Percentiles rank a stretch among this genome's conserved stretches.
phyloP scores from a whole-genome alignment of 2,888 invertebrate species.

The Drosophila niveifrons region DNA sequence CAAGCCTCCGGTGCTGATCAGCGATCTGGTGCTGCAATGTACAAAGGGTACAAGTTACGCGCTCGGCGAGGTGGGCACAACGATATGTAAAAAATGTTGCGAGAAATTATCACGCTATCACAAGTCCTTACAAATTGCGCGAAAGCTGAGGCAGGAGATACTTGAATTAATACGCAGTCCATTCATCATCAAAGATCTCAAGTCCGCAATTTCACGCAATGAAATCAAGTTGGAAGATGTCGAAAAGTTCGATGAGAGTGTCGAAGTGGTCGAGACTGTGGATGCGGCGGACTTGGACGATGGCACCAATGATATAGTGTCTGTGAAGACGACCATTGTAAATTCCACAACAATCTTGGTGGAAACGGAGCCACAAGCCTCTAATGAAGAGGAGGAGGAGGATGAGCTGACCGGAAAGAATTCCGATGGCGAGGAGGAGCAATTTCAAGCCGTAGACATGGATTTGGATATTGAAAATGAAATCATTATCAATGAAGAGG shows the following conservation, averaged over 20 bases:
- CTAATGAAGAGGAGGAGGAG: constrained; percentile 4
- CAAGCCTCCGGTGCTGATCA: constrained; percentile 67
- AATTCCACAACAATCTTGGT: constrained; percentile 20
- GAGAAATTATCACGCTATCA: constrained; percentile 71
- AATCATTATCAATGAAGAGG: constrained; percentile 69
- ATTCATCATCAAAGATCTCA: constrained; percentile 56
- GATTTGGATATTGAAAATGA: constrained; percentile 71
- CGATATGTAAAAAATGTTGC: constrained; percentile 71
- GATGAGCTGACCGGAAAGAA: constrained; percentile 38
- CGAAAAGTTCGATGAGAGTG: constrained; percentile 45
- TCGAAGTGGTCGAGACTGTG: constrained; percentile 40
- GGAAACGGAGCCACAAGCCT: constrained; percentile 21
- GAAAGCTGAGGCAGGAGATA: constrained; percentile 65
- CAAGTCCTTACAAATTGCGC: constrained; percentile 70
- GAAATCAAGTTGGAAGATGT: constrained; percentile 42
- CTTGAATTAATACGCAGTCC: constrained; percentile 68
- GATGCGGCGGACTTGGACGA: constrained; percentile 32
- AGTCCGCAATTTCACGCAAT: constrained; percentile 35
- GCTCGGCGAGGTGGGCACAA: constrained; percentile 50
- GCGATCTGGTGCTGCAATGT: constrained; percentile 68
- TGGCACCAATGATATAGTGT: constrained; percentile 13
- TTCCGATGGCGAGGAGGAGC: constrained; percentile 47
- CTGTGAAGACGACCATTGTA: constrained; percentile 14
- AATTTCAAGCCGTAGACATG: constrained; percentile 57
- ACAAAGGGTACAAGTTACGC: constrained; percentile 61